These are phyloP conservation scores for Clarias platycephalus DNA, from an alignment of 2,797 vertebrate genomes.

Conservation along the genomic window DNA sequence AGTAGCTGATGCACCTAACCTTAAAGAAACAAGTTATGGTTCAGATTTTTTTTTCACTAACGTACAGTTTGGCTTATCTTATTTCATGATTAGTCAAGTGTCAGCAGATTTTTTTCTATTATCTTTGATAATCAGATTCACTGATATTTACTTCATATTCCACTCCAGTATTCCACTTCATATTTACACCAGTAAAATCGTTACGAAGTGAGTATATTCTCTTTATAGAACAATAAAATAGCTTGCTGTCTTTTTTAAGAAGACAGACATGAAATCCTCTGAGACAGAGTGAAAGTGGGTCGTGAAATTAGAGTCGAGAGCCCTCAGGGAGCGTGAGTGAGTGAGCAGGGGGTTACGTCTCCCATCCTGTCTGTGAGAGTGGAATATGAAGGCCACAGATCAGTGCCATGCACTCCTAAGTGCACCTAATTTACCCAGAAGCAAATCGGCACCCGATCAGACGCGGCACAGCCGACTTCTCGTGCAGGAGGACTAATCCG, in stretches of 20 bases:
- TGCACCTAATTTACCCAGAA: conserved; percentile 1
- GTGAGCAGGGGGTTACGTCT: conserved; percentile 43
- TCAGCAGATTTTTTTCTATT: not conserved
- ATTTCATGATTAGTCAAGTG: not conserved
- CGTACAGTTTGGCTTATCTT: not conserved
- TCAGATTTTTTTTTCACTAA: not conserved
- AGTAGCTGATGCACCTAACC: not conserved
- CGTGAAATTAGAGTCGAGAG: conserved; percentile 46
- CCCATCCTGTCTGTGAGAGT: conserved; percentile 9
- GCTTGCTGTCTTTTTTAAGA: conserved; percentile 50
- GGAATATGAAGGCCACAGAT: not conserved
- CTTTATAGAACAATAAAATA: conserved; percentile 8
- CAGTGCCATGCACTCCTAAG: not conserved
- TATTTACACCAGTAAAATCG: not conserved
- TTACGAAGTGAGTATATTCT: not conserved
- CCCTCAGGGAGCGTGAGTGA: conserved; percentile 32
- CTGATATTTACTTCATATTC: too few species aligned
- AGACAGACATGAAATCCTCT: conserved; percentile 37
- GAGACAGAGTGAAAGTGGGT: conserved; percentile 51
- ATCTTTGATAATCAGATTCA: not conserved
- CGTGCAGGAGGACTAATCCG: not conserved
- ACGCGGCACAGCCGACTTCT: not conserved
- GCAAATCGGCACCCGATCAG: not conserved
- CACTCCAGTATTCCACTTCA: too few species aligned
- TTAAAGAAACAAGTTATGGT: not conserved